A percentile compares a stretch with the other conserved stretches of the same genome.
phyloP scores from a whole-genome alignment of 2,888 invertebrate species.

The Stenodera caucasica region DNA sequence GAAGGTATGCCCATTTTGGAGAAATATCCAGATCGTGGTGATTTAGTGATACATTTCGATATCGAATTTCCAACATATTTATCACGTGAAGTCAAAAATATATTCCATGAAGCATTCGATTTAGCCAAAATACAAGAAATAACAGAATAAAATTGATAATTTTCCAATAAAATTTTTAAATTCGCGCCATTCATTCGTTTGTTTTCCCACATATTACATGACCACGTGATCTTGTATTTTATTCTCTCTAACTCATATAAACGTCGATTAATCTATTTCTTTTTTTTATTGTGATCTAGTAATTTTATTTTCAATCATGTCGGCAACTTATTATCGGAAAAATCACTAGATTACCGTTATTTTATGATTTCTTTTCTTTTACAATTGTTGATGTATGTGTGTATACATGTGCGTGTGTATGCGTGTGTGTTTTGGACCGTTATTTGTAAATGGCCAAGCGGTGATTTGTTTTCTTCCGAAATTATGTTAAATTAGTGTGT shows the following conservation, averaged over 20 bases:
- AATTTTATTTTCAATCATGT: not conserved
- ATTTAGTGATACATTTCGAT: constrained; percentile 70
- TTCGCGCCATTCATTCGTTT: constrained; percentile 34
- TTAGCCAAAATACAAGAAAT: constrained; percentile 48
- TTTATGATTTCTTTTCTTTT: not conserved
- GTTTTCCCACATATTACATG: not conserved
- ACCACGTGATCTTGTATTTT: not conserved
- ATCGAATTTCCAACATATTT: constrained; percentile 62
- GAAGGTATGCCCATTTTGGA: constrained; percentile 75
- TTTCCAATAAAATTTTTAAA: no score
- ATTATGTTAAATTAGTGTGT: not conserved
- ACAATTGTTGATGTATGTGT: no score
- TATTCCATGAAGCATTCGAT: constrained; percentile 50
- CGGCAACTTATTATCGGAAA: not conserved
- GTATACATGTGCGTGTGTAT: not conserved
- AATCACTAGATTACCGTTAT: constrained; percentile 5
- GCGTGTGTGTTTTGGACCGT: not conserved
- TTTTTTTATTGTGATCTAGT: not conserved
- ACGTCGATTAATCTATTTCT: not conserved
- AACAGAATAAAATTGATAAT: no score
- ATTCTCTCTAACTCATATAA: not conserved
- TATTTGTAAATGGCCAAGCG: not conserved
- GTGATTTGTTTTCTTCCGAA: not conserved
- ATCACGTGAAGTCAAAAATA: constrained; percentile 56
- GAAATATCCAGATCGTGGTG: constrained; percentile 65